Base-by-base conservation (phyloP, 2,888 invertebrate genomes). In the Orthosia gracilis region DNA sequence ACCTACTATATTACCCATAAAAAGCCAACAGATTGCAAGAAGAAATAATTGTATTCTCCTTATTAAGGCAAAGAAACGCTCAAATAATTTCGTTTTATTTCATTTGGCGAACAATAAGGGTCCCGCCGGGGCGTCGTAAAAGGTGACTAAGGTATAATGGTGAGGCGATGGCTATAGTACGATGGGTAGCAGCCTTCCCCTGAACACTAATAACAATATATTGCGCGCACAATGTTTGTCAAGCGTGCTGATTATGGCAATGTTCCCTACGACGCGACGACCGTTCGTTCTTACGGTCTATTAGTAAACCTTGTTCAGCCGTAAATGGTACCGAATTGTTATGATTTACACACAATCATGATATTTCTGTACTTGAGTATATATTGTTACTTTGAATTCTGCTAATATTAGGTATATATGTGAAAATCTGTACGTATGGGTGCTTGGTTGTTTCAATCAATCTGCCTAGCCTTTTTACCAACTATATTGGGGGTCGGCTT, bases 121-220 rank as follows among this genome's bases (percentile, higher is more conserved):
- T 57, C 70, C 70, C 57, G n/a, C 12, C n/a, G n/a, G 70, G 82
- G 70, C 47, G 26, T 55, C 70, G 58, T 82, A 50, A 55, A 54
- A 82, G 78, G 69, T 66, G 54, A 70, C 57, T 82, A 82, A 58
- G 62, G 77, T 55, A 69, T 82, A 82, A 79, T 82, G 64, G 31
- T n/a, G 47, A 62, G 77, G 57, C 62, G 50, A 75, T 75, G 62
- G 76, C 21, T 61, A 40, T 40, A 40, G 40, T 40, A 61, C 45
- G 45, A 75, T 67, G 75, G 81, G 57, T 47, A 75, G 62, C 62
- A 66, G 77, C 65, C 80, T 80, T 78, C 21, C 81, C 76, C 81
- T 66, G 21, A 65, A 75, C 76, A 63, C 81, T 58, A 78, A 82
- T 79, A 79, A 82, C 55, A 69, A 69, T 69, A 82, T 76, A 79